These are phyloP conservation scores for Chlamydotis undulata DNA, from an alignment of 2,113 vertebrate genomes.

Conservation along the genomic window DNA sequence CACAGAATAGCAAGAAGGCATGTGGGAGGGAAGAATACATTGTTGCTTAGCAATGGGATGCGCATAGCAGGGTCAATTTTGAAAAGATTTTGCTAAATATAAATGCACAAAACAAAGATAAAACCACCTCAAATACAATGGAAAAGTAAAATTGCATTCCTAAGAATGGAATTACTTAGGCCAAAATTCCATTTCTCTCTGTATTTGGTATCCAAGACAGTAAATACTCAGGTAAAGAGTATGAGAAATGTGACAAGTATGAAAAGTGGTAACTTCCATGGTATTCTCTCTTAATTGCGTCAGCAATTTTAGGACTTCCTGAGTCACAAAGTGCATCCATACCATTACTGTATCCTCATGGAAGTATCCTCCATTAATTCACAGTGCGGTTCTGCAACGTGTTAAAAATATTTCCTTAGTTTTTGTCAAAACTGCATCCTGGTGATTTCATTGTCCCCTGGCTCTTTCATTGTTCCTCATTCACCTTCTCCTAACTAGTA, in stretches of 20 bases:
- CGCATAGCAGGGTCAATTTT: slow-evolving; percentile 3
- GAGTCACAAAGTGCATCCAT: not conserved
- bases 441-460: not conserved
- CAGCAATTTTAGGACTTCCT: not conserved
- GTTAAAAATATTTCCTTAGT: not conserved
- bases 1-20: not conserved
- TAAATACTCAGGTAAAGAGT: not conserved
- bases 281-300: not conserved
- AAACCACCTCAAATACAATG: not conserved
- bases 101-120: not conserved
- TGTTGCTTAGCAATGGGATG: slow-evolving; percentile 65
- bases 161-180: not conserved
- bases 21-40: slow-evolving; percentile 26
- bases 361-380: not conserved
- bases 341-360: not conserved
- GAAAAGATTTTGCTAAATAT: slow-evolving; percentile 44
- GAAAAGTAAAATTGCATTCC: not conserved
- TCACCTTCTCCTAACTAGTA: not conserved
- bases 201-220: not conserved
- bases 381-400: not conserved
- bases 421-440: not conserved
- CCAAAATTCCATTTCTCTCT: not conserved
- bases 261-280: not conserved
- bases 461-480: not conserved
- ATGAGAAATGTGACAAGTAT: not conserved